phyloP scores from a whole-genome alignment of 2,888 invertebrate species.

The Perizoma flavofasciatum region DNA sequence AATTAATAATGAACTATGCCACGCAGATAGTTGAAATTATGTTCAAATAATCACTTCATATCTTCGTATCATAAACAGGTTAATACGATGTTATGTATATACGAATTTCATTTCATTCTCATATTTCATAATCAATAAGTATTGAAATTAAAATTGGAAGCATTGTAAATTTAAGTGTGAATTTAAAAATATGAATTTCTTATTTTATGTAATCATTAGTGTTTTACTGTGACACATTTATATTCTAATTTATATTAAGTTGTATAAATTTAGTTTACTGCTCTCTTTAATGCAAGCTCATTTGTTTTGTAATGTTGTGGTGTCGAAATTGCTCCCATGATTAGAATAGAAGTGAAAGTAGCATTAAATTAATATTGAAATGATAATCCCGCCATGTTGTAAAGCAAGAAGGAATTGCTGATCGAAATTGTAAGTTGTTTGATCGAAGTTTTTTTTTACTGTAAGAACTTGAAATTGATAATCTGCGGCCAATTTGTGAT shows the following conservation, averaged over 20 bases:
- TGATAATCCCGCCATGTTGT: constrained; percentile 36
- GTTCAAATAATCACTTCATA: not conserved
- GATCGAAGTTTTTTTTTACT: too few species aligned
- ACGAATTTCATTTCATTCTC: constrained; percentile 60
- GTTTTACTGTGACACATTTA: constrained; percentile 51
- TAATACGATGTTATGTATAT: constrained; percentile 44
- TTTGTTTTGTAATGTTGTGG: constrained; percentile 38
- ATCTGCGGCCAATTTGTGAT: constrained; percentile 78
- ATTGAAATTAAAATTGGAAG: constrained; percentile 48
- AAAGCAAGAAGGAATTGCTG: constrained; percentile 32
- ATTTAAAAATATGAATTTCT: constrained; percentile 62
- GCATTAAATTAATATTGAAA: constrained; percentile 36
- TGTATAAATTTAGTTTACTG: constrained; percentile 76
- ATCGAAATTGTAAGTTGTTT: constrained; percentile 36
- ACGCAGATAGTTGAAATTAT: constrained; percentile 6
- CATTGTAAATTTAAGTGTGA: constrained; percentile 75
- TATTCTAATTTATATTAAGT: constrained; percentile 71
- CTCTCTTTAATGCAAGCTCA: constrained; percentile 69
- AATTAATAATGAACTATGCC: not conserved
- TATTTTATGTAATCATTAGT: constrained; percentile 65
- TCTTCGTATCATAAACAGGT: not conserved
- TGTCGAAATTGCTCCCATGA: constrained; percentile 38
- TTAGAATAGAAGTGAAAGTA: constrained; percentile 18
- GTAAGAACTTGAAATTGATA: constrained; percentile 51
- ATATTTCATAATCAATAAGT: constrained; percentile 39